A percentile compares a stretch with the other conserved stretches of the same genome.
These are phyloP conservation scores for Cosmia pyralina DNA, from an alignment of 2,888 invertebrate species.

Conservation along the genomic window DNA sequence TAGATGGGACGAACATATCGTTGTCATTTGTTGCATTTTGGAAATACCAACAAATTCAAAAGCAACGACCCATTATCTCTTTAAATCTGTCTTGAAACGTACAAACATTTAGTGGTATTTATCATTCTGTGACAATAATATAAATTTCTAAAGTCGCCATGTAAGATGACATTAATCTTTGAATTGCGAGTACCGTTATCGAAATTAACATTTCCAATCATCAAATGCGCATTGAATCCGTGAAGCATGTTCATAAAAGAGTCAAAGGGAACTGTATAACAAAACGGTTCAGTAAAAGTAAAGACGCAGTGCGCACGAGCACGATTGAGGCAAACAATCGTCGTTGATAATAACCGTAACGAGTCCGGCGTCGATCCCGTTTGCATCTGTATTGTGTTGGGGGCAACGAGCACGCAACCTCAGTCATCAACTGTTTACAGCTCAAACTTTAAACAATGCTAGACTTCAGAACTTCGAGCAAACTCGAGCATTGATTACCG, in stretches of 20 bases:
- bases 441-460: constrained; percentile 60
- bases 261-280: constrained; percentile 76
- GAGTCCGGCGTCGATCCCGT: constrained; percentile 79
- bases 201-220: constrained; percentile 63
- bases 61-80: constrained; percentile 56
- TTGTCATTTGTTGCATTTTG: constrained; percentile 72
- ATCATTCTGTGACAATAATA: constrained; percentile 33
- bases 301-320: constrained; percentile 77
- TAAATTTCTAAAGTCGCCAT: constrained; percentile 29
- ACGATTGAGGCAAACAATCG: constrained; percentile 81
- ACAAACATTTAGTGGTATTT: constrained; percentile 41
- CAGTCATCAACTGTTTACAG: constrained; percentile 65
- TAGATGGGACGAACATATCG: constrained; percentile 66
- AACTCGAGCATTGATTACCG: constrained; percentile 44
- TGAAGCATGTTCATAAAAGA: constrained; percentile 61
- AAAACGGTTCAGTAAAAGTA: constrained; percentile 74
- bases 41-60: constrained; percentile 62
- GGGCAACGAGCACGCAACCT: constrained; percentile 74
- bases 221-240: constrained; percentile 53
- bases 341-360: constrained; percentile 83
- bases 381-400: constrained; percentile 81
- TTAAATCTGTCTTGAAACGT: constrained; percentile 45
- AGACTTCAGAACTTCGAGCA: constrained; percentile 48
- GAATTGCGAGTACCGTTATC: constrained; percentile 49
- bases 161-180: constrained; percentile 37